Evolutionary conservation across 2,888 invertebrate species (phyloP), one percentile per base, ranked within the genome.

Genomic region (Drosophila prolongata): DNA sequence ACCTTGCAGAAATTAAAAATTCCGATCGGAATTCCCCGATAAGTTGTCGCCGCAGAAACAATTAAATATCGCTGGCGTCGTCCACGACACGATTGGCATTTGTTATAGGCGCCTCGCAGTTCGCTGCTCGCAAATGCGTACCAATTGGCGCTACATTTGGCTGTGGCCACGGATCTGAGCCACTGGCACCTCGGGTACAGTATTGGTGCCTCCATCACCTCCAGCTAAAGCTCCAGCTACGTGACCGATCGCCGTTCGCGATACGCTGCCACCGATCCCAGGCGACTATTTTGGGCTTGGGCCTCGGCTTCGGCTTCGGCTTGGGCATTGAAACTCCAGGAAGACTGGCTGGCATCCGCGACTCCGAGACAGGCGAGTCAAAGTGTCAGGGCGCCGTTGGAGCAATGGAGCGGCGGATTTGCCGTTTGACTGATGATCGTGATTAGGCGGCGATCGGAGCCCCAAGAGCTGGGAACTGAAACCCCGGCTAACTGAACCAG

Each of bases 391-490:
- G 75, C 84, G 75, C 81, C 56, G 66, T 50, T 78, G 59, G 42
- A 87, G 64, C 79, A 56, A 44, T 59, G 77, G 78, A 83, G 75
- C 59, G 58, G 58, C 47, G 49, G 49, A 59, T 64, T 88, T 87
- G 78, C 83, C 79, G 80, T 91, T 90, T 90, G 90, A 90, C 91
- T 91, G 91, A 90, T 91, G 90, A 90, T 90, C 87, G 87, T 78
- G 91, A 91, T 91, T 91, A 87, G 84, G 86, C 66, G 66, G 65
- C 37, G 35, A 37, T 40, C 16, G n/a, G 24, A 35, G 42, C 19
- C 62, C 34, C 24, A 24, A 38, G 24, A 16, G 10, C 10, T 5
- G n/a, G 76, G 79, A 19, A 38, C 54, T 14, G n/a, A 24, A 49
- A n/a, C n/a, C 49, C 30, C 27, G 65, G 8, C n/a, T 43, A 55